A percentile compares a stretch with the other conserved stretches of the same genome.
These are phyloP conservation scores for Drosophila robusta DNA, from an alignment of 2,888 invertebrate genomes.

Conservation along the genomic window DNA sequence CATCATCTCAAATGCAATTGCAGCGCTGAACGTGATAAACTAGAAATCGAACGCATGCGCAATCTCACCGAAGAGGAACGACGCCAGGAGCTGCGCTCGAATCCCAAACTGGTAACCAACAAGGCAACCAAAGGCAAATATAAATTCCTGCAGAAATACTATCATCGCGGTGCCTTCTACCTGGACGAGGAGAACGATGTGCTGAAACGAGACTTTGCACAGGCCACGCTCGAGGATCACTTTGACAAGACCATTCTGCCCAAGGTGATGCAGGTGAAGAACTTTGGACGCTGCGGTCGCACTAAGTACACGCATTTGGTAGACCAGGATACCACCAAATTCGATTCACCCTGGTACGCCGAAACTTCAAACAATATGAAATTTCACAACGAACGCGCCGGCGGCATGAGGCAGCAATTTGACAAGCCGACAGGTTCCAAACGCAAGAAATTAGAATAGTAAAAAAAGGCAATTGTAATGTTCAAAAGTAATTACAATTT, in stretches of 20 bases:
- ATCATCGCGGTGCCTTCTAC: slow-evolving; percentile 99
- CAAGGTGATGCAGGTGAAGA: slow-evolving; percentile 99
- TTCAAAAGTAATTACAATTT: slow-evolving; percentile 10
- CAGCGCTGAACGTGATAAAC: slow-evolving; percentile 93
- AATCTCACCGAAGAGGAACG: slow-evolving; percentile 99
- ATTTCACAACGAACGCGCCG: slow-evolving; percentile 94
- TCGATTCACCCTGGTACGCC: slow-evolving; percentile 98
- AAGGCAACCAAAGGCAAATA: slow-evolving; percentile 98
- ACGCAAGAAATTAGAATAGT: slow-evolving; percentile 78
- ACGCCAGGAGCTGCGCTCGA: slow-evolving; percentile 93
- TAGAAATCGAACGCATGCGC: slow-evolving; percentile 95
- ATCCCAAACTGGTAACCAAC: slow-evolving; percentile 97
- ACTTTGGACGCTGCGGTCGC: slow-evolving; percentile 99
- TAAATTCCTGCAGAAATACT: slow-evolving; percentile 99
- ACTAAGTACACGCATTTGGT: slow-evolving; percentile 99
- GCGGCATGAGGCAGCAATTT: slow-evolving; percentile 96
- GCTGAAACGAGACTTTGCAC: slow-evolving; percentile 96
- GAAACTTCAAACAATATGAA: slow-evolving; percentile 95
- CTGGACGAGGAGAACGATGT: slow-evolving; percentile 96
- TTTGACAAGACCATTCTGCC: slow-evolving; percentile 99
- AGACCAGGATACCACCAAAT: slow-evolving; percentile 99
- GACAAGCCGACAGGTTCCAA: slow-evolving; percentile 90
- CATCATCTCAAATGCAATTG: slow-evolving; percentile 62
- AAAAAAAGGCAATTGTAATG: slow-evolving; percentile 4
- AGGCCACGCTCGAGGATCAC: slow-evolving; percentile 98